Evolutionary conservation across 2,113 vertebrate genomes (phyloP).

Genomic region (Barnardius zonarius): DNA sequence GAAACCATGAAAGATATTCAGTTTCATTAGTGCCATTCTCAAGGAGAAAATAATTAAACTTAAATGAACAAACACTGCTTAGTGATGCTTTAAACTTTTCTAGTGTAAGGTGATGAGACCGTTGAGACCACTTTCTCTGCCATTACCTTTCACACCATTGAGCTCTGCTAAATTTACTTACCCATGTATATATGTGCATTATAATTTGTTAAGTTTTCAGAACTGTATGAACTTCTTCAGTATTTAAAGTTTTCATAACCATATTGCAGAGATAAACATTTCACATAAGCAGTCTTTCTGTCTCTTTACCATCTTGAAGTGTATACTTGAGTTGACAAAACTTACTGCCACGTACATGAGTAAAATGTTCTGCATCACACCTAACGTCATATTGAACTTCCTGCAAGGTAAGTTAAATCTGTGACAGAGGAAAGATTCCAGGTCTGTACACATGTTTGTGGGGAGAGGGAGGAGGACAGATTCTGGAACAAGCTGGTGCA

Average conservation of each 20-base stretch:
- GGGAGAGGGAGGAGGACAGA: background rate
- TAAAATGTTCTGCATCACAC: background rate
- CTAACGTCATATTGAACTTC: conserved; percentile 33
- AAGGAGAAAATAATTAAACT: conserved; percentile 86
- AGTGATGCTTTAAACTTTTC: conserved; percentile 71
- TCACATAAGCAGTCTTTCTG: background rate
- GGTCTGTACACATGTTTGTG: background rate
- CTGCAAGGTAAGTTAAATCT: background rate
- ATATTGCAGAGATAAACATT: background rate
- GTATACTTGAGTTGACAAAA: background rate
- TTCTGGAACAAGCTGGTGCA: background rate
- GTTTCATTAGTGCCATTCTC: conserved; percentile 84
- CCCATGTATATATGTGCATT: background rate
- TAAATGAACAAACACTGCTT: conserved; percentile 82
- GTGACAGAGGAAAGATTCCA: background rate
- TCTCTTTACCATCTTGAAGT: conserved; percentile 24
- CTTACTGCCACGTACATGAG: background rate
- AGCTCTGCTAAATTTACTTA: background rate
- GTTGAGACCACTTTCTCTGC: conserved; percentile 42
- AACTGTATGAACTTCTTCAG: background rate
- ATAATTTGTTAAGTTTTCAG: background rate
- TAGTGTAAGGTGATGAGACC: conserved; percentile 64
- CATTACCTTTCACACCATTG: conserved; percentile 13
- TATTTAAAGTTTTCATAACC: background rate
- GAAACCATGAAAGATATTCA: conserved; percentile 80